These are phyloP conservation scores for Pleuronectes platessa DNA, from an alignment of 2,113 vertebrate species.

Conservation along the genomic window DNA sequence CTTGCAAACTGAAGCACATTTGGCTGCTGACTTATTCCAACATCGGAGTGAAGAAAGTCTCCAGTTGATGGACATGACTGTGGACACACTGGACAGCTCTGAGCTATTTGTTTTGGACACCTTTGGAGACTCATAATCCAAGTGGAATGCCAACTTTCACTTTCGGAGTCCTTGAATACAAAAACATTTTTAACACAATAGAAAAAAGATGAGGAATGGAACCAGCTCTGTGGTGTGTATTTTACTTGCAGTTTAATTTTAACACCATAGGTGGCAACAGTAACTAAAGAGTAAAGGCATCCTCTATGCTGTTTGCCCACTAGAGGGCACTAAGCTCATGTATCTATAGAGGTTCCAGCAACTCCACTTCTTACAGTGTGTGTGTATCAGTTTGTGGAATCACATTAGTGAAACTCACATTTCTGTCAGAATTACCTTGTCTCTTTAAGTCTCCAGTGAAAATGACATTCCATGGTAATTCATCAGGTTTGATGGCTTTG, in stretches of 20 bases:
- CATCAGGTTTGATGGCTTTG: conserved; percentile 69
- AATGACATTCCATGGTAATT: conserved; percentile 56
- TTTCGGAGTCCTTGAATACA: neutral
- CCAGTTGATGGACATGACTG: neutral
- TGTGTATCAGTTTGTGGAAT: conserved; percentile 21
- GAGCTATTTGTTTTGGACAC: neutral
- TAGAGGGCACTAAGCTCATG: conserved; percentile 50
- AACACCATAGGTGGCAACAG: conserved; percentile 61
- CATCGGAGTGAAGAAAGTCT: neutral
- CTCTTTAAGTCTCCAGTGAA: conserved; percentile 41
- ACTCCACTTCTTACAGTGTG: neutral
- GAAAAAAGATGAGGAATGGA: neutral
- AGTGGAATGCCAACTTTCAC: neutral
- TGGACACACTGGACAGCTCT: neutral
- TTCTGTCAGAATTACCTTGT: conserved; percentile 47
- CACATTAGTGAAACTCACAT: conserved; percentile 46
- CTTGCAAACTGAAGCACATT: neutral
- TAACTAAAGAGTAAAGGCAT: conserved; percentile 5
- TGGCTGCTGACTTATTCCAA: neutral
- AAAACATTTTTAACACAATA: neutral
- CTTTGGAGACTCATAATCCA: neutral
- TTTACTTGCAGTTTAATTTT: conserved; percentile 28
- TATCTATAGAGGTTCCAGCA: conserved; percentile 1
- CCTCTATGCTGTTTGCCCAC: conserved; percentile 26
- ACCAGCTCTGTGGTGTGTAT: neutral